Evolutionary conservation across 2,888 invertebrate genomes (phyloP), one percentile per base, ranked within the genome.

Genomic region (Sipha maydis): DNA sequence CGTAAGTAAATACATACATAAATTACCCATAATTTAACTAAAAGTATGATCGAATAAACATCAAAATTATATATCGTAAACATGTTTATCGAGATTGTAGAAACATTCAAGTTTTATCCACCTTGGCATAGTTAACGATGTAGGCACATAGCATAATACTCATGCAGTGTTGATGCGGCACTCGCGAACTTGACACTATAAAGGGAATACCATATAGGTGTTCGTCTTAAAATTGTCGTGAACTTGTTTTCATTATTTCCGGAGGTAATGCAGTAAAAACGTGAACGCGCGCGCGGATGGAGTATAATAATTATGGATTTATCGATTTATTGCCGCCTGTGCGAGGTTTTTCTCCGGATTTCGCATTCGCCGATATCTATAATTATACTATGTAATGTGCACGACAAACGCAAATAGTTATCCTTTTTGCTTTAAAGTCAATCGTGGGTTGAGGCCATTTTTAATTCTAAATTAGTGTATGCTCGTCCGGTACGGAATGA

Each of bases 71-170:
- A 83, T 71, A 80, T 80, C 31, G 31, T 83, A 73, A 83, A 73
- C 83, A 71, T 54, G 83, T 83, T 73, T 73, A 73, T 54, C 83
- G 73, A 83, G 73, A 48, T 83, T 54, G 71, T 25, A 48, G 31
- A 83, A 71, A 48, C 14, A 84, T 84, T 84, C 83, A n/a, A 61
- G 83, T 76, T 83, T 73, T 25, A 54, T n/a, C 41, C 85, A 86
- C 85, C 85, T 86, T 86, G 85, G 85, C 85, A 86, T n/a, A 79
- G 78, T 86, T 86, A 71, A 54, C 11, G 17, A 34, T 34, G 8
- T 73, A 73, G 73, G 67, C 9, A 48, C 48, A 80, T 38, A n/a
- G 67, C n/a, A 38, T 67, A 38, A 80, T 61, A 19, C 61, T 56
- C 11, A 25, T 28, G 75, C 9, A 25, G n/a, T 31, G 34, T 34